Base-by-base conservation (phyloP, 2,888 invertebrate genomes). In the Pyrocoelia pectoralis region DNA sequence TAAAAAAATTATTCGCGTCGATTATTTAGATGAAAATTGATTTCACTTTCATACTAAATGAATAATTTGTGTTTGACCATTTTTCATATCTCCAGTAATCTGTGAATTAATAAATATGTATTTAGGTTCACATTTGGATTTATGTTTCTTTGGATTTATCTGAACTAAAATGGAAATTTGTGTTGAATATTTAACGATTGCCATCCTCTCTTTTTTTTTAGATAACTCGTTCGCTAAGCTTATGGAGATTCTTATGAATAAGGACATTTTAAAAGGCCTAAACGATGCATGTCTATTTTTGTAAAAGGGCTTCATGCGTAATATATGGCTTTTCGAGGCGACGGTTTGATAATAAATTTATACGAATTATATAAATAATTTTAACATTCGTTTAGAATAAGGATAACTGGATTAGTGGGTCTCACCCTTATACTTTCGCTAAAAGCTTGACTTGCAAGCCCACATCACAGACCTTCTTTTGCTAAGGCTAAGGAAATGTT, bases 81-180 rank as follows among this genome's bases (percentile, higher is more conserved):
- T 33, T 33, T n/a, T 33, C 33, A 33, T 33, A 33, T 33, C 33
- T 33, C 33, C 2, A n/a, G 33, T 33, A 33, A 33, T 33, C 33
- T 33, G 33, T 33, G 33, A 33, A 33, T 33, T 33, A 33, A 33
- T 33, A 33, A 33, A 33, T 33, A 33, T 33, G 33, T 33, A 33
- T 33, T 33, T 33, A 33, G 9, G 33, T 33, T n/a, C 33, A 33
- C 33, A 33, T 33, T n/a, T 33, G n/a, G 33, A 33, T 33, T 33
- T 33, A 33, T 33, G 33, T 33, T 33, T 33, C 33, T 33, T 33
- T 33, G 33, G 33, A 33, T 33, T 33, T 33, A 33, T 33, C 33
- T 6, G 33, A n/a, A 33, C 33, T 33, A 33, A 33, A 33, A 33
- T 33, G 33, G 33, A 33, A 33, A 33, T 33, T 33, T n/a, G 33